A percentile compares a stretch with the other conserved stretches of the same genome.
phyloP scores from a whole-genome alignment of 2,113 vertebrate species.

The Puntigrus tetrazona region DNA sequence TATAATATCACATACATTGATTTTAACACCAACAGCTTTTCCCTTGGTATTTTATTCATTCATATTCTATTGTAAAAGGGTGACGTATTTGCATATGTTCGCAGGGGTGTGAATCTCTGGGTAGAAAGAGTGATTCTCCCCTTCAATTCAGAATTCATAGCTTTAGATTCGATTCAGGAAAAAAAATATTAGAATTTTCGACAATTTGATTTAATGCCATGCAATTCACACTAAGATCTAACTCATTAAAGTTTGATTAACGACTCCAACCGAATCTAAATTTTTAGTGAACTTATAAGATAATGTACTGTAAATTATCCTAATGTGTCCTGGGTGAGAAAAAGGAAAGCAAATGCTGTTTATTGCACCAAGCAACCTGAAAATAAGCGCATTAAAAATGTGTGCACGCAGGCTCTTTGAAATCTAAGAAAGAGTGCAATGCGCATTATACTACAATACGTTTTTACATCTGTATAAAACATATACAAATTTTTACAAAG shows the following conservation, averaged over 20 bases:
- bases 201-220: too few species aligned
- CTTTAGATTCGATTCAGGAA: background rate
- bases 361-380: background rate
- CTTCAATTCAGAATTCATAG: background rate
- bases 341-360: background rate
- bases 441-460: background rate
- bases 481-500: background rate
- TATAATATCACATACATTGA: too few species aligned
- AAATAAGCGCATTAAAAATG: background rate
- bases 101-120: background rate
- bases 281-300: background rate
- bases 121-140: background rate
- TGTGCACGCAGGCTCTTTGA: background rate
- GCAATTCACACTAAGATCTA: background rate
- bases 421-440: too few species aligned
- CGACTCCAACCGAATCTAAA: background rate
- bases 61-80: too few species aligned
- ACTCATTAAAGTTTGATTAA: background rate
- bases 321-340: background rate
- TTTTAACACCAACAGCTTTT: too few species aligned
- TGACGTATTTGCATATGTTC: too few species aligned
- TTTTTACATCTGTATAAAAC: too few species aligned
- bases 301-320: too few species aligned
- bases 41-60: too few species aligned
- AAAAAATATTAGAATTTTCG: too few species aligned